Evolutionary conservation across 2,888 invertebrate species (phyloP).

Genomic region (Acanthopleura granulata): DNA sequence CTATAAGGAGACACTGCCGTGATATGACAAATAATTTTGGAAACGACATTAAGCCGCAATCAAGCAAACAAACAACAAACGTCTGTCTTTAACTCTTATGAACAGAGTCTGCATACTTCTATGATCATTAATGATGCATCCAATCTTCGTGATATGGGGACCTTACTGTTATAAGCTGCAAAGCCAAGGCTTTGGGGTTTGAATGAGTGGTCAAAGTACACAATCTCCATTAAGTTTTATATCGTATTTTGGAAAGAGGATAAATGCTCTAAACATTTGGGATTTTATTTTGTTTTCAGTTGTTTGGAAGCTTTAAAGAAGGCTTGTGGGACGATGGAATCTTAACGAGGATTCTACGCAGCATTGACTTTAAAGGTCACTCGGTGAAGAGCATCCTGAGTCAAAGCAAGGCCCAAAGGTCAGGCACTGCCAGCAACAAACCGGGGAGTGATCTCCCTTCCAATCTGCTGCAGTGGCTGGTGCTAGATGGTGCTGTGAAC

Average conservation of each 20-base stretch:
- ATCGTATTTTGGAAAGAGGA: neutral
- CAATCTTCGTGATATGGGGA: too few relatives aligned
- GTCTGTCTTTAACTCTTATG: too few relatives aligned
- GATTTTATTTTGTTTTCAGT: constrained; percentile 36
- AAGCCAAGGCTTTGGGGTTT: too few relatives aligned
- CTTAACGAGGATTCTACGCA: constrained; percentile 54
- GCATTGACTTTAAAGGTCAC: constrained; percentile 52
- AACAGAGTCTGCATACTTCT: too few relatives aligned
- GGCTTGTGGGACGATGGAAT: constrained; percentile 62
- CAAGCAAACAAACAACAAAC: too few relatives aligned
- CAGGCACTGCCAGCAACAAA: constrained; percentile 35
- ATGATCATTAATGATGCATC: too few relatives aligned
- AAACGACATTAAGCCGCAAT: too few relatives aligned
- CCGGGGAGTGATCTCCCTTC: constrained; percentile 46
- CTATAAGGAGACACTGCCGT: too few relatives aligned
- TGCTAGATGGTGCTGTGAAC: constrained; percentile 63
- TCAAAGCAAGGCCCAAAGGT: constrained; percentile 45
- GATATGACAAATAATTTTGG: too few relatives aligned
- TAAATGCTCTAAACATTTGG: neutral
- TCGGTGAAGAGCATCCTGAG: constrained; percentile 51
- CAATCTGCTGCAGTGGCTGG: constrained; percentile 58
- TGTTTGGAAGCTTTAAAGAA: constrained; percentile 56
- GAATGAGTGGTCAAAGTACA: too few relatives aligned
- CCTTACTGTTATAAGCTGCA: too few relatives aligned
- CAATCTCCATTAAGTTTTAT: too few relatives aligned